phyloP scores from a whole-genome alignment of 1,140 invertebrate genomes.

The Brachionus angularis region DNA sequence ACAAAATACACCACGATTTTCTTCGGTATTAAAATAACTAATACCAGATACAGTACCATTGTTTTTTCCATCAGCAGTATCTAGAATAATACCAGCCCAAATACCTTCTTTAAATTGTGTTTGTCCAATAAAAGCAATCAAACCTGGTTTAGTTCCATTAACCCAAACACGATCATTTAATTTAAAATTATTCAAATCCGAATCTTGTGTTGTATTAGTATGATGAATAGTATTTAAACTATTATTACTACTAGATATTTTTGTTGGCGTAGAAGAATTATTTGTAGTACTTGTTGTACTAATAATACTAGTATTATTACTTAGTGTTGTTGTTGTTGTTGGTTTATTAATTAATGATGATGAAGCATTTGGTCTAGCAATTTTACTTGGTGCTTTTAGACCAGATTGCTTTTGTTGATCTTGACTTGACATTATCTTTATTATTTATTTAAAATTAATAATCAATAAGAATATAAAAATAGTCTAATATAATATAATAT shows the following conservation, averaged over 20 bases:
- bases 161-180: constrained; percentile 92
- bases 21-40: constrained; percentile 73
- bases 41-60: constrained; percentile 58
- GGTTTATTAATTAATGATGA: too few relatives aligned
- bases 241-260: too few relatives aligned
- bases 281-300: neutral
- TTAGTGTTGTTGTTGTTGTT: neutral
- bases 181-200: constrained; percentile 69
- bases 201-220: neutral
- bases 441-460: too few relatives aligned
- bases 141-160: constrained; percentile 85
- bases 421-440: neutral
- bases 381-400: neutral
- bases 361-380: neutral
- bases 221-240: too few relatives aligned
- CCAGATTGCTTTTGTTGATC: neutral
- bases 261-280: too few relatives aligned
- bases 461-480: too few relatives aligned
- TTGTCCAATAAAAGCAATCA: constrained; percentile 94
- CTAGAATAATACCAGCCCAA: constrained; percentile 58
- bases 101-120: constrained; percentile 63
- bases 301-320: neutral
- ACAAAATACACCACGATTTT: constrained; percentile 87
- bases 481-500: too few relatives aligned
- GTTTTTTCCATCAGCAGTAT: constrained; percentile 58